These are phyloP conservation scores for Alviniconcha strummeri DNA, from an alignment of 2,888 invertebrate species.

Conservation along the genomic window DNA sequence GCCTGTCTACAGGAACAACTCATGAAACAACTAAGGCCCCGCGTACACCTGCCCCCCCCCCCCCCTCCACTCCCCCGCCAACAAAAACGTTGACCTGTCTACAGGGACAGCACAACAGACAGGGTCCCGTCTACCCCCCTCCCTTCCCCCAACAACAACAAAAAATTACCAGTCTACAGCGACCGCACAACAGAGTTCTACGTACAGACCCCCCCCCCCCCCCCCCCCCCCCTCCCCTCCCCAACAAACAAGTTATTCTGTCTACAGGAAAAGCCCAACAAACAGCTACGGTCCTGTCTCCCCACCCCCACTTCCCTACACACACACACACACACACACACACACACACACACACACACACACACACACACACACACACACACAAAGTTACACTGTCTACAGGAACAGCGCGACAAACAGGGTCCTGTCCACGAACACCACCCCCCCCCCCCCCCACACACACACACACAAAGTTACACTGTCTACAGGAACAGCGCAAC, in stretches of 20 bases:
- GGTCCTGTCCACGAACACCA: no score
- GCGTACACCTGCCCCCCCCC: no score
- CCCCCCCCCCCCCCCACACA: not conserved
- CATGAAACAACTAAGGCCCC: no score
- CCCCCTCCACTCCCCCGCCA: no score
- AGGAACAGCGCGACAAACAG: not conserved
- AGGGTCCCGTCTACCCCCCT: no score
- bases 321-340: conserved; percentile 6
- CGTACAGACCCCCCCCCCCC: not conserved
- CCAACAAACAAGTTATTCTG: not conserved
- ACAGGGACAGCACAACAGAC: no score
- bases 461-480: not conserved
- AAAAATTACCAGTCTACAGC: not conserved
- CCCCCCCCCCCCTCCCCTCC: not conserved
- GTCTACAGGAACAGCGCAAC: not conserved
- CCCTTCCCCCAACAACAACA: no score
- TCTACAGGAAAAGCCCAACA: not conserved
- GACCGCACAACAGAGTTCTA: not conserved
- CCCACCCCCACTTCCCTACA: not conserved
- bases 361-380: not conserved
- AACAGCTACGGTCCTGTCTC: not conserved
- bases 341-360: not conserved
- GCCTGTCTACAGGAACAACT: no score
- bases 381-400: not conserved
- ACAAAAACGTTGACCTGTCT: no score